Conservation (phyloP, 2,113 vertebrate genomes). For the Gavialis gangeticus region DNA sequence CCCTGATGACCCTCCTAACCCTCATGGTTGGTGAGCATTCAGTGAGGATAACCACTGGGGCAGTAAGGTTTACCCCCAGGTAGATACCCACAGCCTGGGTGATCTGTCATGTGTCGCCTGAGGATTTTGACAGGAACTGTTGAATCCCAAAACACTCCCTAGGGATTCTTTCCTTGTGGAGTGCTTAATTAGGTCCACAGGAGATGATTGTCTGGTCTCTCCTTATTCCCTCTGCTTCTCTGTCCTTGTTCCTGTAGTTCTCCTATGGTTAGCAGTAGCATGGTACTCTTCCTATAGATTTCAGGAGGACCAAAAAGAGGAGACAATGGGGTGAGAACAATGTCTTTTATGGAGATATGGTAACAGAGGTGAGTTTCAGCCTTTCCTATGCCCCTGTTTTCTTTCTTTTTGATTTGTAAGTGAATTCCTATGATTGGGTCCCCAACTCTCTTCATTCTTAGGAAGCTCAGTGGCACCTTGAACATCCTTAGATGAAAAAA, state of each 20-base stretch:
- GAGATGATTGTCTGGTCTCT: neutral
- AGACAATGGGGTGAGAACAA: neutral
- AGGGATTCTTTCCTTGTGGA: neutral
- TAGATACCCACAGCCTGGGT: neutral
- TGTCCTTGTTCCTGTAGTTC: neutral
- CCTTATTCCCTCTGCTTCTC: neutral
- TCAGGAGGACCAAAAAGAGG: neutral
- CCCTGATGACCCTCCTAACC: neutral
- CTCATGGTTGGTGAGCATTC: neutral
- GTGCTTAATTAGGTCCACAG: neutral
- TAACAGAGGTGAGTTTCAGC: neutral
- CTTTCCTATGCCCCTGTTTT: slow-evolving; percentile 21
- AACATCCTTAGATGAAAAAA: neutral
- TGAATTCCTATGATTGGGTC: neutral
- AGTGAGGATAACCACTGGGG: too few relatives aligned
- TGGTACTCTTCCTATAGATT: neutral
- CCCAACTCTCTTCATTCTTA: neutral
- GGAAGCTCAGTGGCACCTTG: neutral
- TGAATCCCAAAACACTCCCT: neutral
- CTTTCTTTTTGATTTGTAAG: neutral
- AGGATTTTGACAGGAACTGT: neutral
- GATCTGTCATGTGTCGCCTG: neutral
- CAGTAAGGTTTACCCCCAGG: neutral
- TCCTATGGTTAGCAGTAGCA: neutral
- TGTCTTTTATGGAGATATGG: neutral